Percentiles rank a stretch among this genome's conserved stretches.
phyloP scores from a whole-genome alignment of 2,113 vertebrate species.

The Trogon melanurus region DNA sequence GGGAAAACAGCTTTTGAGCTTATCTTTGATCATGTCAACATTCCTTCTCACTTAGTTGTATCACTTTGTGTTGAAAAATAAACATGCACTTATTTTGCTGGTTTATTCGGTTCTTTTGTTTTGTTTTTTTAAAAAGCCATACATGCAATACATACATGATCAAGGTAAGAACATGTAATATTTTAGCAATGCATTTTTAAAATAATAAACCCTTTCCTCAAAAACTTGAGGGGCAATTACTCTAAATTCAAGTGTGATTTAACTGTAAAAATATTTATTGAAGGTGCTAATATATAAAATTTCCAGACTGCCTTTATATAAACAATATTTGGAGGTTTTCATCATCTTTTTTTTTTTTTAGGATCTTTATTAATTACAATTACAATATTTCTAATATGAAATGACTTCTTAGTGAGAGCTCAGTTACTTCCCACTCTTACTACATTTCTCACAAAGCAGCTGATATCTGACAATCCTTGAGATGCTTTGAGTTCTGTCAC shows the following conservation, averaged over 20 bases:
- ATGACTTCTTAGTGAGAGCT: not conserved
- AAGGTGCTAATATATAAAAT: not conserved
- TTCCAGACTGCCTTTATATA: not conserved
- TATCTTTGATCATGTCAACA: not conserved
- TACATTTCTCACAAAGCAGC: not conserved
- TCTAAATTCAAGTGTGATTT: not conserved
- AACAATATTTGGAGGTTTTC: accelerated
- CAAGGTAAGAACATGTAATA: not conserved
- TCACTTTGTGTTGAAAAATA: not conserved
- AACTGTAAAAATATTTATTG: not conserved
- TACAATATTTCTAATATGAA: not conserved
- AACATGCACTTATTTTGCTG: not conserved
- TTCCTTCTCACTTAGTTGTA: not conserved
- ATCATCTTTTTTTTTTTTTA: not conserved
- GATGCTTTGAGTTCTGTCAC: not conserved
- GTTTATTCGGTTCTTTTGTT: not conserved
- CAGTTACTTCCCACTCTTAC: not conserved
- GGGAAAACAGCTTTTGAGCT: not conserved
- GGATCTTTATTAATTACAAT: not conserved
- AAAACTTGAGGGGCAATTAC: not conserved
- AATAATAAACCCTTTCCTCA: not conserved
- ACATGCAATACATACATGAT: not conserved
- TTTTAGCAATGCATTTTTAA: not conserved
- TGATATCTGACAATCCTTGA: constrained; percentile 26
- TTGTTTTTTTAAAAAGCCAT: not conserved